phyloP scores from a whole-genome alignment of 2,113 vertebrate genomes.

The Capricornis sumatraensis region DNA sequence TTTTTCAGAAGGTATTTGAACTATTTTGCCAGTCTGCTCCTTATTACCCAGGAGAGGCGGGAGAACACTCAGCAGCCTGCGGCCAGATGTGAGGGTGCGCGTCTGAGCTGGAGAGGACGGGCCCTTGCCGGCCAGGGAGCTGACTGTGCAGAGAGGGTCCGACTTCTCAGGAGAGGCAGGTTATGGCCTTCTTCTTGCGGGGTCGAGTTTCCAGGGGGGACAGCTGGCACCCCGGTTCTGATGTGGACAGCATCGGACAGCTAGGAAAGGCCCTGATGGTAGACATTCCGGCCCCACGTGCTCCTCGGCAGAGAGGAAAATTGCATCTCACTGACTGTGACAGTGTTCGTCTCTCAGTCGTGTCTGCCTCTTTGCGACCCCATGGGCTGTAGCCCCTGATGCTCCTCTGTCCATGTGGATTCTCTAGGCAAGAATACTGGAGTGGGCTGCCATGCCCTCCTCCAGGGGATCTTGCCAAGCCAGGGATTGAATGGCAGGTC shows the following conservation, averaged over 20 bases:
- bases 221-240: not conserved
- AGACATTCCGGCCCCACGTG: not conserved
- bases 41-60: constrained; percentile 46
- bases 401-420: not conserved
- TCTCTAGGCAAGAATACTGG: not conserved
- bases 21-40: constrained; percentile 60
- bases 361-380: not conserved
- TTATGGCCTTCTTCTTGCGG: not conserved
- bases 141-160: not conserved
- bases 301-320: not conserved
- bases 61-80: not conserved
- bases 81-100: constrained; percentile 55
- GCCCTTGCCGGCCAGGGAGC: not conserved
- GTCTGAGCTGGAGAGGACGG: not conserved
- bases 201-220: not conserved
- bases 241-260: not conserved
- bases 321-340: not conserved
- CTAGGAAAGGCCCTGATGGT: not conserved
- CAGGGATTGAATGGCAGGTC: not conserved
- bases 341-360: not conserved
- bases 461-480: not conserved
- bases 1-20: constrained; percentile 60
- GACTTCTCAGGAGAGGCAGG: not conserved
- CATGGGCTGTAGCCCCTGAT: not conserved
- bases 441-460: not conserved